Evolutionary conservation across 1,140 invertebrate species (phyloP).

Genomic region (Drosophila mojavensis): DNA sequence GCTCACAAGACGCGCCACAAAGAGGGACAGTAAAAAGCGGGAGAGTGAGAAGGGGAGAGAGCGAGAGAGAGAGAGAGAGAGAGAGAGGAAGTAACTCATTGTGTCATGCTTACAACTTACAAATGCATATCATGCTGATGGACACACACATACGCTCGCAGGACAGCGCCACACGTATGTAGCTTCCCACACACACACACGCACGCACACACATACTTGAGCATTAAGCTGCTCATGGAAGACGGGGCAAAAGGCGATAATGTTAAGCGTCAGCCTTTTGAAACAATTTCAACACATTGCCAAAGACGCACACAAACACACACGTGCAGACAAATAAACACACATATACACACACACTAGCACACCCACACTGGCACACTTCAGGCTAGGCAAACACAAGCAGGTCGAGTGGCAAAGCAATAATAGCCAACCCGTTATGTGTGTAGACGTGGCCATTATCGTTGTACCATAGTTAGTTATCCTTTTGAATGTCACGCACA

Average conservation of each 20-base stretch:
- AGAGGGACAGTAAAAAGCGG: neutral
- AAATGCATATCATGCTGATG: conserved; percentile 50
- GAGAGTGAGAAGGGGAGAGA: neutral
- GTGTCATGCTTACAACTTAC: conserved; percentile 47
- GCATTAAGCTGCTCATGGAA: conserved; percentile 35
- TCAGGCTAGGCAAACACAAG: conserved; percentile 32
- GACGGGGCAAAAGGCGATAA: conserved; percentile 55
- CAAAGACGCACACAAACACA: conserved; percentile 11
- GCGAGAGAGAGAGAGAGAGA: neutral
- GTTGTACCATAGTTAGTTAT: conserved; percentile 58
- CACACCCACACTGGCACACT: conserved; percentile 5
- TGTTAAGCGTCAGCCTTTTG: conserved; percentile 59
- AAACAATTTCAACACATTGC: conserved; percentile 58
- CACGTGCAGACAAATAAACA: neutral
- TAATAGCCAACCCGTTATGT: conserved; percentile 55
- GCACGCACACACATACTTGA: conserved; percentile 14
- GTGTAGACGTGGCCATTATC: conserved; percentile 57
- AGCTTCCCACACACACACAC: conserved; percentile 4
- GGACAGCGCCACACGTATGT: neutral
- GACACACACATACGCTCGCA: conserved; percentile 20
- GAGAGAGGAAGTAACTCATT: neutral
- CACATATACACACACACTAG: neutral
- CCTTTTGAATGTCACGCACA: conserved; percentile 59
- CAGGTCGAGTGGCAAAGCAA: conserved; percentile 41
- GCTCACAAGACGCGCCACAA: neutral